phyloP scores from a whole-genome alignment of 2,888 invertebrate genomes.

The Ochropleura leucogaster region DNA sequence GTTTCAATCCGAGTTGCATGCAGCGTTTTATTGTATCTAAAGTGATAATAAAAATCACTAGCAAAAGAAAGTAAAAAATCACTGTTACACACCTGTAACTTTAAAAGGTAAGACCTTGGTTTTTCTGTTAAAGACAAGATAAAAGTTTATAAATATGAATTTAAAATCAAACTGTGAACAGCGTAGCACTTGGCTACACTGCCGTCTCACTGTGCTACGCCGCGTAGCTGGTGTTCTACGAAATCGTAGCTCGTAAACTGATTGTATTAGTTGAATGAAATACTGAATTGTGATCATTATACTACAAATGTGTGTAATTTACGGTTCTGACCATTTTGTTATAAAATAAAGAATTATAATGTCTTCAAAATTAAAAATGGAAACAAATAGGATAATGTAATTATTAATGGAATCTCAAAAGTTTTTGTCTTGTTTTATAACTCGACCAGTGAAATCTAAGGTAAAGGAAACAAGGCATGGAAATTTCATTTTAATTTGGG shows the following conservation, averaged over 20 bases:
- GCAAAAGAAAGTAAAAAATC: background rate
- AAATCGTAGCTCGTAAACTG: background rate
- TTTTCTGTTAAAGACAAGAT: background rate
- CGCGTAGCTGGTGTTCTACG: background rate
- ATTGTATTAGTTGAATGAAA: background rate
- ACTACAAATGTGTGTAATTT: background rate
- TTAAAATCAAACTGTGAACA: background rate
- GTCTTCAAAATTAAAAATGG: conserved; percentile 27
- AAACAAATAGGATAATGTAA: conserved; percentile 53
- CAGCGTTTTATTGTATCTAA: no score
- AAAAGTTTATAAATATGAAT: background rate
- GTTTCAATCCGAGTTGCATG: background rate
- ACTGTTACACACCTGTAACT: no score
- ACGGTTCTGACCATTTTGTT: background rate
- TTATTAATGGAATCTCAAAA: conserved; percentile 57
- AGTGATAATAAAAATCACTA: no score
- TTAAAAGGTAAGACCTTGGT: background rate
- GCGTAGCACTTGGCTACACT: background rate
- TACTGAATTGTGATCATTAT: background rate
- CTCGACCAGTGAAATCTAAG: conserved; percentile 39
- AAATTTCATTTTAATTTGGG: conserved; percentile 52
- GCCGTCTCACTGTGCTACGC: background rate
- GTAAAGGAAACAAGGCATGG: conserved; percentile 36
- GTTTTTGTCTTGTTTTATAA: conserved; percentile 56
- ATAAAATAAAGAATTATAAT: conserved; percentile 19